phyloP scores from a whole-genome alignment of 2,113 vertebrate species.

The Beaufortia kweichowensis region DNA sequence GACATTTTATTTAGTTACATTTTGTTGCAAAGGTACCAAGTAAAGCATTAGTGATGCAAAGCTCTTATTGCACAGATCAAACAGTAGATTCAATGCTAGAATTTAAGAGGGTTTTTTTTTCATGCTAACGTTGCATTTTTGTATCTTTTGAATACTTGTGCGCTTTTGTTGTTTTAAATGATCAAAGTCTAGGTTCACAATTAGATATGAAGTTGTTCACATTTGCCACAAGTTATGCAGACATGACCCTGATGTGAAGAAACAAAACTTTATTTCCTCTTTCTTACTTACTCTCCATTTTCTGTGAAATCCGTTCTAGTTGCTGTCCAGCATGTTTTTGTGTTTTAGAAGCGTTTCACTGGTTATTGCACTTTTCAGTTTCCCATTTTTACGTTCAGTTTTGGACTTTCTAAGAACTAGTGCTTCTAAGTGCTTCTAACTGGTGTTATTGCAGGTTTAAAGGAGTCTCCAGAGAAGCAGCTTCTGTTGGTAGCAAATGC shows the following conservation, averaged over 20 bases:
- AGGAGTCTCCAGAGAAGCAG: slow-evolving; percentile 85
- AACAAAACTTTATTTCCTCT: neutral
- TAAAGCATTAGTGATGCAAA: no score
- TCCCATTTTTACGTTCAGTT: neutral
- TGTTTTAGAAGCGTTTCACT: neutral
- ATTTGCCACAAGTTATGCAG: neutral
- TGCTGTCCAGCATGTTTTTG: neutral
- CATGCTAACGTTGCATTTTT: neutral
- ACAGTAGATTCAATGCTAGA: no score
- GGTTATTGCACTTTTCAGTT: neutral
- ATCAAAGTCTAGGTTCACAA: neutral
- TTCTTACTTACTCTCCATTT: neutral
- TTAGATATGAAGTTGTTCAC: neutral
- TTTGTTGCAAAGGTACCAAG: no score
- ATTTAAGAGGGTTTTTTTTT: no score
- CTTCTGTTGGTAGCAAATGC: slow-evolving; percentile 94
- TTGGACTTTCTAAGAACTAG: neutral
- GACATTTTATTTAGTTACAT: no score
- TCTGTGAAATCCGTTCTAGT: neutral
- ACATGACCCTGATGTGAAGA: neutral
- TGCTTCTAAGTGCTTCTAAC: no score
- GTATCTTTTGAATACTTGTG: no score
- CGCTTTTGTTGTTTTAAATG: neutral
- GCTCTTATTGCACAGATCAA: no score
- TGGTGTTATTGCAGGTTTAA: slow-evolving; percentile 75